A percentile compares a stretch with the other conserved stretches of the same genome.
phyloP scores from a whole-genome alignment of 2,113 vertebrate species.

The Ammodytes dubius region DNA sequence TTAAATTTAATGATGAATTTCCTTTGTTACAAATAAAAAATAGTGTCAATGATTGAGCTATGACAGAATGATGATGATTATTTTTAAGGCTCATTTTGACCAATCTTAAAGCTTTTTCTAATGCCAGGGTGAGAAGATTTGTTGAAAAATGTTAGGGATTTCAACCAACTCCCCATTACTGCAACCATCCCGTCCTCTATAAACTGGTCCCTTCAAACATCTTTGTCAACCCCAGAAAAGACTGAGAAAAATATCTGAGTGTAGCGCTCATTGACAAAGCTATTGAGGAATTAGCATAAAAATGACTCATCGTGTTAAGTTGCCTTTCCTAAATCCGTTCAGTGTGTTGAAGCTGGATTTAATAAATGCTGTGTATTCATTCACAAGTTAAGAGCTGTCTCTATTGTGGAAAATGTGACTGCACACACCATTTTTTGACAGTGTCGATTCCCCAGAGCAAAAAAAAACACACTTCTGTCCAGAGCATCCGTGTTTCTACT shows the following conservation, averaged over 20 bases:
- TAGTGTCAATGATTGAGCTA: not conserved
- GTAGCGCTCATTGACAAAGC: not conserved
- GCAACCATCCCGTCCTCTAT: no score
- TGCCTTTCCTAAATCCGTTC: not conserved
- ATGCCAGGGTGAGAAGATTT: not conserved
- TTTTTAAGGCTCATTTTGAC: not conserved
- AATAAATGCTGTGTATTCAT: not conserved
- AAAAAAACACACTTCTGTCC: not conserved
- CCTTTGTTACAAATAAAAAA: not conserved
- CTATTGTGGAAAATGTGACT: constrained; percentile 1
- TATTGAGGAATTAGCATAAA: not conserved
- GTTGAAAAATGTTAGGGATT: not conserved
- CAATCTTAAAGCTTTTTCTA: not conserved
- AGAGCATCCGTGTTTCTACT: not conserved
- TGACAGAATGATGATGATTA: not conserved
- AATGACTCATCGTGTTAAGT: not conserved
- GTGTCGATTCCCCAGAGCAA: not conserved
- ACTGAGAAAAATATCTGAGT: not conserved
- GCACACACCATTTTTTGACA: not conserved
- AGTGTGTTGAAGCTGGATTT: not conserved
- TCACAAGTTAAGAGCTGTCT: not conserved
- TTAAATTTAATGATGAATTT: not conserved
- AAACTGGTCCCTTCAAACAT: not conserved
- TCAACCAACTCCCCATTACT: not conserved
- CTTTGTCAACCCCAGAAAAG: not conserved